phyloP scores from a whole-genome alignment of 35 echinoderm and acorn worm genomes.

The Anneissia japonica region DNA sequence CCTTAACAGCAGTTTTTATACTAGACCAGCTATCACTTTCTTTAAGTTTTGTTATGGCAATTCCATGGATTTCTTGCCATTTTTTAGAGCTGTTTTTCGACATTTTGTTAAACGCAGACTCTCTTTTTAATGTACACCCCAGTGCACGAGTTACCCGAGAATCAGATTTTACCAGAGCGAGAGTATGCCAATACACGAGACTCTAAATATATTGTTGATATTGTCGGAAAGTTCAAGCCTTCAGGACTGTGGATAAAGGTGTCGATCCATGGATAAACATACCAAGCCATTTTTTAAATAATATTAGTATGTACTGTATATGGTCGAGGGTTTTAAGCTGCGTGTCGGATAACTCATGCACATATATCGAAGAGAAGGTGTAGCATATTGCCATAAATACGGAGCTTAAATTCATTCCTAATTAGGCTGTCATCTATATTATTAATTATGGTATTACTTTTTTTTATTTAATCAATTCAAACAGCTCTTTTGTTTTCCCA shows the following conservation, averaged over 20 bases:
- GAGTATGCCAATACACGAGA: slow-evolving; percentile 19
- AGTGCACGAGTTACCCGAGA: slow-evolving; percentile 4
- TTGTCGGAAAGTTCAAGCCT: slow-evolving; percentile 11
- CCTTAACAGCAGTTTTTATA: too few species aligned
- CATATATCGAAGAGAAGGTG: slow-evolving; percentile 23
- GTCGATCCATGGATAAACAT: neutral
- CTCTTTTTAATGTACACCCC: slow-evolving; percentile 2
- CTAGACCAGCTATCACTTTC: too few species aligned
- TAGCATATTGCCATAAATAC: slow-evolving; percentile 16
- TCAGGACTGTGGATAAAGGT: neutral
- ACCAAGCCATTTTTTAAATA: slow-evolving; percentile 22
- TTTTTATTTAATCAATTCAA: slow-evolving; percentile 8
- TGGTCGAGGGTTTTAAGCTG: slow-evolving; percentile 14
- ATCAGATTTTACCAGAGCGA: slow-evolving; percentile 8
- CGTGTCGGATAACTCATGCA: slow-evolving; percentile 20
- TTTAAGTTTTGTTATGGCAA: too few species aligned
- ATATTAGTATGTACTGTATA: neutral
- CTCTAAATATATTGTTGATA: slow-evolving; percentile 17
- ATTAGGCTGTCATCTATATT: neutral
- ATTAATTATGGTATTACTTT: neutral
- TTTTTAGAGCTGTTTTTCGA: too few species aligned
- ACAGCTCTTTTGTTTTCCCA: neutral
- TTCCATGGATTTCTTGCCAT: too few species aligned
- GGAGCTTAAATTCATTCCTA: slow-evolving; percentile 19
- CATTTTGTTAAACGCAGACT: too few species aligned